Base-by-base conservation (phyloP, 2,797 vertebrate species). In the Telmatherina bonti region DNA sequence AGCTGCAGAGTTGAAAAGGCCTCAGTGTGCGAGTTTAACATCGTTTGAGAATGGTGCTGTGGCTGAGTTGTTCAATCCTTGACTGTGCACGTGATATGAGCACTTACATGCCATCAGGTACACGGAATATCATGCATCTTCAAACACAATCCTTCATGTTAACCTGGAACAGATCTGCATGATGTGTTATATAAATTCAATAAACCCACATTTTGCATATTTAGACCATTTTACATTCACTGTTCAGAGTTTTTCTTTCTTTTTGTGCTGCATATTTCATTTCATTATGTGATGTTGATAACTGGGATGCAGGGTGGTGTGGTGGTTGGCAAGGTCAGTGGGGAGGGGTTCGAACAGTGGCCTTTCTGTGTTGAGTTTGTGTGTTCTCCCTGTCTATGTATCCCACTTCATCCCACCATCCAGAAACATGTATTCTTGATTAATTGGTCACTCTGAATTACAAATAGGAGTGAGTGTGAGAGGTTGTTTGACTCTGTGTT, bases 11-110 rank as follows among this genome's bases (percentile, higher is more conserved):
- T 92, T 0, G 93, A 93, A 62, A 94, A 95, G 85, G 95, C 96
- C n/a, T 99, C 95, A 0, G 74, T 97, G 80, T 99, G 98, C 29
- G 96, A 99, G 92, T 99, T 98, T 82, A 94, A 95, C 89, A 98
- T 99, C 0, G 94, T 97, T 84, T 98, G 95, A 94, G 1, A 7
- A 41, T 4, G 4, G 1, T 0, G 9, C 29, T n/a, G 38, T 16
- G 26, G 36, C 30, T 20, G 2, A 3, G 15, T 13, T 30, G 53
- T 13, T 45, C 15, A 0, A 56, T 30, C 27, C 31, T 35, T 51
- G 33, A 66, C 53, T 13, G 22, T 36, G 61, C 49, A 57, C 49
- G 65, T 24, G 2, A 26, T 59, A 59, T 20, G 27, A 74, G 51
- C 41, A 7, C 20, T 11, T n/a, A 30, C 27, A 55, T 31, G 38